Evolutionary conservation across 2,113 vertebrate species (phyloP).

Genomic region (Podilymbus podiceps): DNA sequence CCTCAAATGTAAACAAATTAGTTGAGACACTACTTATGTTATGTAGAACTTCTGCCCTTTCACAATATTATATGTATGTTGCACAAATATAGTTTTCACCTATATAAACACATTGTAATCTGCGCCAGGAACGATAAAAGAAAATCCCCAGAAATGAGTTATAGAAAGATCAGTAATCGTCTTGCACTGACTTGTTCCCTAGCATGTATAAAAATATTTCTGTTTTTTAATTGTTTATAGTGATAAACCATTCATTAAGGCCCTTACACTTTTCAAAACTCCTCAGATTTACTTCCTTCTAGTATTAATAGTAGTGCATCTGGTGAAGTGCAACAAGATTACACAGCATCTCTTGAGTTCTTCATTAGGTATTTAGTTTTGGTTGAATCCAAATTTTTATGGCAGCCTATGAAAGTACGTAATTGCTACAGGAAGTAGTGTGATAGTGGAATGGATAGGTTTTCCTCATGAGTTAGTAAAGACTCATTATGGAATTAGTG

Average conservation of each 20-base stretch:
- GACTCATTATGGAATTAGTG: conserved; percentile 29
- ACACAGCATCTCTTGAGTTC: not conserved
- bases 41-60: not conserved
- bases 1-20: not conserved
- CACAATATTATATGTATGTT: not conserved
- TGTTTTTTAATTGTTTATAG: not conserved
- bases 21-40: not conserved
- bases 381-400: conserved; percentile 5
- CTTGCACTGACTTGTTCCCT: not conserved
- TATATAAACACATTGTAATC: not conserved
- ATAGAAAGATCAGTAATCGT: not conserved
- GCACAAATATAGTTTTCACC: not conserved
- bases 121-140: not conserved
- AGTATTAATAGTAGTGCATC: not conserved
- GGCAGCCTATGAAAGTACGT: not conserved
- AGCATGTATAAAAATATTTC: not conserved
- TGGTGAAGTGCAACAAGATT: not conserved
- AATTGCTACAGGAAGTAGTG: conserved; percentile 15
- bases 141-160: not conserved
- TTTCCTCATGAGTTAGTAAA: conserved; percentile 22
- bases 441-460: not conserved
- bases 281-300: not conserved
- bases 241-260: conserved; percentile 29
- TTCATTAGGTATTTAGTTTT: conserved; percentile 12
- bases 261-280: conserved; percentile 5